Evolutionary conservation across 2,888 invertebrate species (phyloP).

Genomic region (Eurytoma californica): DNA sequence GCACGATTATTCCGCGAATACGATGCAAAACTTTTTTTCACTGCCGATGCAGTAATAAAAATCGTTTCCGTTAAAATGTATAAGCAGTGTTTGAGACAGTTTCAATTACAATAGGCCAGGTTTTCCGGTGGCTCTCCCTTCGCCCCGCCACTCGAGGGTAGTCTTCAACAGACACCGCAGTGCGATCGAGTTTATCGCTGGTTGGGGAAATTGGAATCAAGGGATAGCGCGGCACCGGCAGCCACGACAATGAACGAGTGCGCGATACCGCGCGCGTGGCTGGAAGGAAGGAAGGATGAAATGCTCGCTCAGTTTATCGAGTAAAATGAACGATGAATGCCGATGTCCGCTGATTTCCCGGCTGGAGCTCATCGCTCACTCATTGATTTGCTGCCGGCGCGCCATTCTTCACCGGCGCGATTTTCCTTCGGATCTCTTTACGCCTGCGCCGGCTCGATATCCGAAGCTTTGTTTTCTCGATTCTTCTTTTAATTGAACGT

Average conservation of each 20-base stretch:
- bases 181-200: slow-evolving; percentile 31
- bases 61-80: too few species aligned
- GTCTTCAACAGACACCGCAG: not conserved
- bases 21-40: too few species aligned
- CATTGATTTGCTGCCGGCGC: slow-evolving; percentile 17
- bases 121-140: too few species aligned
- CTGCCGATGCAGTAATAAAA: too few species aligned
- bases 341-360: slow-evolving; percentile 35
- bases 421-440: slow-evolving; percentile 6
- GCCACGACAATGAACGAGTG: slow-evolving; percentile 9
- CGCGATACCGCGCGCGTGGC: slow-evolving; percentile 3
- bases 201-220: slow-evolving; percentile 50
- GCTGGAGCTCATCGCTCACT: slow-evolving; percentile 21
- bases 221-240: slow-evolving; percentile 24
- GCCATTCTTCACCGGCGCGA: slow-evolving; percentile 34
- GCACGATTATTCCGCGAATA: too few species aligned
- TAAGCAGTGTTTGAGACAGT: too few species aligned
- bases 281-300: not conserved
- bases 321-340: not conserved
- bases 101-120: too few species aligned
- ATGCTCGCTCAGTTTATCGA: slow-evolving; percentile 40
- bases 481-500: slow-evolving; percentile 37
- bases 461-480: slow-evolving; percentile 35
- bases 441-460: not conserved
- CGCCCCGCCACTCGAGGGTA: too few species aligned